Evolutionary conservation across 2,113 vertebrate genomes (phyloP), one percentile per base, ranked within the genome.

Genomic region (Takifugu flavidus): DNA sequence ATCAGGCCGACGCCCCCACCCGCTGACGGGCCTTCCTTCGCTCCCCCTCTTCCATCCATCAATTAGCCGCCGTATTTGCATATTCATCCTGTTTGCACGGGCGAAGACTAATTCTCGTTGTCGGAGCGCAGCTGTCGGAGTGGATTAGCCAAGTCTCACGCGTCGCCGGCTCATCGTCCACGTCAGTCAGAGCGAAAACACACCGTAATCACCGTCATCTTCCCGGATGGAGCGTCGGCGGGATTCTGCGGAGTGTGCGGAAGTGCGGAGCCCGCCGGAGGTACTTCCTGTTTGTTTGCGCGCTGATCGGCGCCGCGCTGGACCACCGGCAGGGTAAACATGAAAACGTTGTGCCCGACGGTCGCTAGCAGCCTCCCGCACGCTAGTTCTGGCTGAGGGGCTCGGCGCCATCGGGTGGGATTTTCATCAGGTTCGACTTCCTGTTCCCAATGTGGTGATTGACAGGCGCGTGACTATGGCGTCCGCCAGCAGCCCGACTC

Each of bases 1-100:
- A 67, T 57, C 65, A 53, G 70, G 75, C 71, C 54, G 75, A 82
- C 51, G 53, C 53, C 51, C 56, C 72, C 59, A 70, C 66, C 60
- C 46, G 65, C 59, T 78, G 77, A 80, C 78, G 80, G 56, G 46
- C 42, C 82, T 44, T 29, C 20, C 25, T 39, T 31, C 12, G 39
- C 44, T 3, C 56, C 39, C 74, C 31, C 43, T 34, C 70, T 58
- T 26, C 54, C 60, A 56, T 66, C 57, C 68, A 71, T 61, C 84
- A 87, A 85, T 88, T 84, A 82, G 78, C 80, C 80, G 55, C 73
- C 39, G 77, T 69, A 87, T 86, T 86, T 84, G 80, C 83, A 83
- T 87, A 82, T 72, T 80, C 64, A 61, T 75, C 75, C 82, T 75
- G 74, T 84, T 82, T 85, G 82, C 82, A 83, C 83, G 78, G 82